phyloP scores from a whole-genome alignment of 2,113 vertebrate genomes.

The Pygoscelis adeliae region DNA sequence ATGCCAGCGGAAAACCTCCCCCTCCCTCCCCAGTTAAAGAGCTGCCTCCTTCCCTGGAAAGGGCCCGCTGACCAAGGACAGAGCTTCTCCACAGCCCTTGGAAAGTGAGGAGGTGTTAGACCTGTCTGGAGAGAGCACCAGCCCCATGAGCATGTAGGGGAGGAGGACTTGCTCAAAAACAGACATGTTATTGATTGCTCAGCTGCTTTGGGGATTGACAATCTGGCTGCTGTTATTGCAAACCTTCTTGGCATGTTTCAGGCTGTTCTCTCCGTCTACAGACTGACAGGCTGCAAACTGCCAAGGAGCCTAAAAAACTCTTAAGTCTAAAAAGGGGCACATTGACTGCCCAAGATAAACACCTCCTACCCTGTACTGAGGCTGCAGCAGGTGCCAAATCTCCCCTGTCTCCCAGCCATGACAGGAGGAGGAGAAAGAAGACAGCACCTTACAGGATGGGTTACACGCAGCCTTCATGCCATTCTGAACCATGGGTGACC shows the following conservation, averaged over 20 bases:
- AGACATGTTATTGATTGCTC: not conserved
- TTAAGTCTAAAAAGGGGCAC: not conserved
- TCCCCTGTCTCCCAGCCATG: not conserved
- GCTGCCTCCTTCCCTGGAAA: slow-evolving; percentile 1
- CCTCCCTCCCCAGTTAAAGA: not conserved
- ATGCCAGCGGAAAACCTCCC: not conserved
- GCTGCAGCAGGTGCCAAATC: not conserved
- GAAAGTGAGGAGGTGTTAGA: not conserved
- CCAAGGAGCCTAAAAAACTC: not conserved
- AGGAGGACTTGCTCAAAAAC: not conserved
- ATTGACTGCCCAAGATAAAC: not conserved
- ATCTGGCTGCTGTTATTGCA: not conserved
- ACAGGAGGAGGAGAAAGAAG: not conserved
- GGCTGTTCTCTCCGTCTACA: slow-evolving; percentile 12
- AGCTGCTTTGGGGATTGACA: slow-evolving; percentile 14
- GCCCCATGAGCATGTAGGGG: not conserved
- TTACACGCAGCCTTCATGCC: not conserved
- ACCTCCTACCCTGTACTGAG: not conserved
- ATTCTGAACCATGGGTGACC: not conserved
- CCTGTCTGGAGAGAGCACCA: not conserved
- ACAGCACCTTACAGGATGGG: not conserved
- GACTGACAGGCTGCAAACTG: slow-evolving; percentile 30
- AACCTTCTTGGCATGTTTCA: slow-evolving; percentile 6
- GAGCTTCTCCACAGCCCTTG: not conserved
- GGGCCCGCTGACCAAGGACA: not conserved